Base-by-base conservation (phyloP, 2,888 invertebrate species). In the Heliothis peltigera region DNA sequence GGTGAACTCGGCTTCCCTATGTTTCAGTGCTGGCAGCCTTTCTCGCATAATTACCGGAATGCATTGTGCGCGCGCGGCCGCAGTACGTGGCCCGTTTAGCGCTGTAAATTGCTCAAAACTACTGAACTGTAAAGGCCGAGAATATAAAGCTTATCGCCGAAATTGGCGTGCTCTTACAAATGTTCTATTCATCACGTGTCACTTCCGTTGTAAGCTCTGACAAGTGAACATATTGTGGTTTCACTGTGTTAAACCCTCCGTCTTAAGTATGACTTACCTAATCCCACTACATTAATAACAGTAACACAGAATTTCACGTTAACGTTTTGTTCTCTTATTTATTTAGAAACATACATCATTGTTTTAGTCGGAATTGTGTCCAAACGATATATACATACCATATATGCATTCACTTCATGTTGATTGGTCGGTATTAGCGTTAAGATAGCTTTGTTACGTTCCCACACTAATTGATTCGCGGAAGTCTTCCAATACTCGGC, bases 1-100 rank as follows among this genome's bases (percentile, higher is more conserved):
- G 64, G 69, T 64, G 66, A 78, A 72, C 64, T 67, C 55, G 49
- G 59, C 51, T 66, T 69, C 66, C 66, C 75, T 66, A 72, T 84
- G 82, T 88, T 89, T 86, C 82, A 83, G 79, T 70, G 83, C 81
- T 84, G 81, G 83, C 86, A 85, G 87, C 86, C 85, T 90, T 89
- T 89, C 86, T 87, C 86, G 87, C 87, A 90, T 92, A 93, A 94
- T 93, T 91, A 92, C 91, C 87, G 90, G 84, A 90, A 89, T 89
- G 91, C 91, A 94, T 93, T 92, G 92, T 92, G 85, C 82, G 82
- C 82, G 77, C 67, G 77, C 83, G 75, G 80, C 85, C 85, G 77
- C 86, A 86, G 83, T 85, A 90, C 88, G 89, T 89, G 89, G 84
- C 72, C 86, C 86, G 88, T 87, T 90, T 90, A 87, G 83, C 80